Evolutionary conservation across 2,113 vertebrate species (phyloP), one percentile per base, ranked within the genome.

Genomic region (Xiphias gladius): DNA sequence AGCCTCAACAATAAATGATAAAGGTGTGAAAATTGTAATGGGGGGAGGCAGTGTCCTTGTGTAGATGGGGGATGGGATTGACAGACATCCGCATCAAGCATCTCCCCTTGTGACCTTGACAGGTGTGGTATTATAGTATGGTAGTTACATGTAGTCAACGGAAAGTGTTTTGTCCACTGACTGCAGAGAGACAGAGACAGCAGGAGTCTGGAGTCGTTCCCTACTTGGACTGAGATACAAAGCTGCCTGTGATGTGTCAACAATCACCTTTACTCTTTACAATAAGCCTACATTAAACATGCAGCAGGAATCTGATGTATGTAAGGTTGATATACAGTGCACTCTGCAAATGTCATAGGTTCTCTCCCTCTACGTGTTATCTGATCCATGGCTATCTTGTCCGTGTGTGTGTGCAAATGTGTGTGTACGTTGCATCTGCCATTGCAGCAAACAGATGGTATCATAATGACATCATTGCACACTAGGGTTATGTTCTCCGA

Each of bases 401-500:
- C 73, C 43, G 64, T 71, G 64, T 73, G 67, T 82, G 62, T 48
- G 68, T 66, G 39, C 57, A 59, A 71, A 59, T 65, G 64, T 73
- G 82, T 80, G 80, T 73, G 88, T 84, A 16, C 20, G n/a, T 82
- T 88, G 81, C 72, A 65, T 92, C 79, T 85, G 82, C 84, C 80
- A 70, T 86, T 77, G 85, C 83, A 83, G 81, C 79, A 89, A 90
- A 88, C 93, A 94, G 93, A 93, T 94, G 93, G 91, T 90, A 87
- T 90, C 88, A 91, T 89, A 80, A 93, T 93, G 91, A 93, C 93
- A 92, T 93, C 93, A 92, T 86, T 81, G 86, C 86, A 86, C 88
- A 85, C 85, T 65, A 78, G 89, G 91, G 93, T 93, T 92, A 89
- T 88, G 89, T 89, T 92, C 90, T 93, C 71, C 4, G 37, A 77